These are phyloP conservation scores for Actinemys pallida DNA, from an alignment of 2,113 vertebrate genomes.

Conservation along the genomic window DNA sequence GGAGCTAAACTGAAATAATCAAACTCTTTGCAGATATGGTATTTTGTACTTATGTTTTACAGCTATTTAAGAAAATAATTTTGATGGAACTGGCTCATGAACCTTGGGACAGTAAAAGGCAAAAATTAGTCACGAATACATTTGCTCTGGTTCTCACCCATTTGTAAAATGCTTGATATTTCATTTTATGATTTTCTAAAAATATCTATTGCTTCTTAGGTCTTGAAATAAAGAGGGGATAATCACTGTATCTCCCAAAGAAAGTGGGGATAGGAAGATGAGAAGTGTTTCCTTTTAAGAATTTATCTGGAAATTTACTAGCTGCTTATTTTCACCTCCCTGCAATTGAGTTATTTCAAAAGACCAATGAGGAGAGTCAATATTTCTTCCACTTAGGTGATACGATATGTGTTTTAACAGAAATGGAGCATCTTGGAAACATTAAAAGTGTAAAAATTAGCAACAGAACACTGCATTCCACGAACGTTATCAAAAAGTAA, in stretches of 20 bases:
- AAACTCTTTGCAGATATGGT: background rate
- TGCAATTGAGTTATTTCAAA: constrained; percentile 34
- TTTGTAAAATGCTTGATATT: constrained; percentile 11
- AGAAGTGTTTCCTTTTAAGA: constrained; percentile 7
- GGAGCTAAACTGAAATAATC: background rate
- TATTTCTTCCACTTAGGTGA: constrained; percentile 11
- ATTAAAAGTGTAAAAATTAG: background rate
- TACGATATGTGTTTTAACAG: background rate
- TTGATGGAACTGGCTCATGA: background rate
- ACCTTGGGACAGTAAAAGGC: background rate
- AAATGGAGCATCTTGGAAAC: background rate
- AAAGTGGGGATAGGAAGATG: constrained; percentile 31
- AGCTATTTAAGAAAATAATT: background rate
- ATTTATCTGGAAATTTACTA: constrained; percentile 48
- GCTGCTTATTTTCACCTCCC: constrained; percentile 58
- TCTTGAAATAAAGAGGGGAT: constrained; percentile 37
- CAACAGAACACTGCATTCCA: background rate
- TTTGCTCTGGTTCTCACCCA: background rate
- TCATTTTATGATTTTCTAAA: constrained; percentile 30
- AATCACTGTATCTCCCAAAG: constrained; percentile 44
- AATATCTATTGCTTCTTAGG: constrained; percentile 47
- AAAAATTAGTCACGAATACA: background rate
- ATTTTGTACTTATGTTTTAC: background rate
- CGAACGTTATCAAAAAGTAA: background rate
- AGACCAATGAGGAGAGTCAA: background rate